Evolutionary conservation across 2,888 invertebrate genomes (phyloP).

Genomic region (Patella depressa): DNA sequence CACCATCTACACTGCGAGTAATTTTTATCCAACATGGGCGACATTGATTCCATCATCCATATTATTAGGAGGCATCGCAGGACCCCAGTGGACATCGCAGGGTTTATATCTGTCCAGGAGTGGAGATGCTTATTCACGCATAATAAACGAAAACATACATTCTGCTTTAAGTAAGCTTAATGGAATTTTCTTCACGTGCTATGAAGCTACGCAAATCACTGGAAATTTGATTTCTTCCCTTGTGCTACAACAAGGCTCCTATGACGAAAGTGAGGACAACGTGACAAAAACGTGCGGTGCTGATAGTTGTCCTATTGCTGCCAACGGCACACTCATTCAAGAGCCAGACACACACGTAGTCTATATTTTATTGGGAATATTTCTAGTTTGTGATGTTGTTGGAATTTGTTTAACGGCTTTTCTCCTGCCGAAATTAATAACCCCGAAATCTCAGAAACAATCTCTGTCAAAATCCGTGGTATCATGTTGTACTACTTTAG

Average conservation of each 20-base stretch:
- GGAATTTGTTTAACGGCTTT: conserved; percentile 47
- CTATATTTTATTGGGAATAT: conserved; percentile 52
- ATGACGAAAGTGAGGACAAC: conserved; percentile 27
- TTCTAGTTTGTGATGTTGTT: conserved; percentile 47
- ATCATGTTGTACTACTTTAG: conserved; percentile 40
- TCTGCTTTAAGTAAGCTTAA: conserved; percentile 52
- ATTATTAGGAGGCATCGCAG: conserved; percentile 55
- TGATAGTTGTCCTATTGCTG: conserved; percentile 44
- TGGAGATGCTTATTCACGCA: conserved; percentile 49
- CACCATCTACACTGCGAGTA: conserved; percentile 52
- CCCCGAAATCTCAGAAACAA: conserved; percentile 14
- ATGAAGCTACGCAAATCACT: conserved; percentile 56
- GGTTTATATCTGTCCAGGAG: conserved; percentile 54
- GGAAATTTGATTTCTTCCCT: conserved; percentile 60
- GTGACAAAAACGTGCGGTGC: conserved; percentile 45
- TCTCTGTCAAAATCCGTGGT: conserved; percentile 32
- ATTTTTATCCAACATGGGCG: conserved; percentile 54
- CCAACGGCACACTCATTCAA: conserved; percentile 38
- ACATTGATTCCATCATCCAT: conserved; percentile 59
- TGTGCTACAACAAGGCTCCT: conserved; percentile 45
- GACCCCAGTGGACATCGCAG: conserved; percentile 63
- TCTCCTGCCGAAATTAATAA: conserved; percentile 46
- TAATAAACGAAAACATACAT: conserved; percentile 40
- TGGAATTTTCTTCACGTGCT: conserved; percentile 58
- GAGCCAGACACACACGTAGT: conserved; percentile 44